A percentile compares a stretch with the other conserved stretches of the same genome.
Evolutionary conservation across 1,140 invertebrate species (phyloP).

Genomic region (Penaeus vannamei): DNA sequence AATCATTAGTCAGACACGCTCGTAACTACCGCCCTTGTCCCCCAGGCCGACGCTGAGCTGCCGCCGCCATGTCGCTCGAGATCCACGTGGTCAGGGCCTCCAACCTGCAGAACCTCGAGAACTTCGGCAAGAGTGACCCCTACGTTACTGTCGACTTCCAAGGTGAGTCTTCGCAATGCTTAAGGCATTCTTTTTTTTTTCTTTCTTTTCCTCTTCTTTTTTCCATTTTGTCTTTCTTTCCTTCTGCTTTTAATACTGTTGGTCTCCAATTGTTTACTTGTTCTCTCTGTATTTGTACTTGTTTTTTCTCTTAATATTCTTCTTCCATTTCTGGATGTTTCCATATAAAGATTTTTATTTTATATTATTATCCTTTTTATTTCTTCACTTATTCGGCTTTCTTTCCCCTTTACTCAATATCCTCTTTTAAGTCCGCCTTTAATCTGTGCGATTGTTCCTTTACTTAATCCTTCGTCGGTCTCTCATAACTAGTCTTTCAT

Average conservation of each 20-base stretch:
- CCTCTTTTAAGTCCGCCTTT: no score
- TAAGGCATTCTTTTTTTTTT: not conserved
- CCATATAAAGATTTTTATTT: not conserved
- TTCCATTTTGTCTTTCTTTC: not conserved
- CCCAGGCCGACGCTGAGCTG: not conserved
- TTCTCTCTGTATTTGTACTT: not conserved
- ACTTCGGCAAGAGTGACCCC: slow-evolving; percentile 71
- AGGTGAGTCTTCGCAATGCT: slow-evolving; percentile 68
- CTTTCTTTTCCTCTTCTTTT: not conserved
- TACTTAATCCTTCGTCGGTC: no score
- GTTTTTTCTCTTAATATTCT: not conserved
- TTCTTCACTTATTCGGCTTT: not conserved
- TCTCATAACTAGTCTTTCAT: no score
- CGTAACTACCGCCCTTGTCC: not conserved
- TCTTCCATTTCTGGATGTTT: not conserved
- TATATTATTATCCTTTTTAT: not conserved
- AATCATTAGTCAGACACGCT: not conserved
- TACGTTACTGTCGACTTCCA: slow-evolving; percentile 70
- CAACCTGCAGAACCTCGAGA: slow-evolving; percentile 72
- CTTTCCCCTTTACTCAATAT: not conserved
- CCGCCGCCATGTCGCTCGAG: slow-evolving; percentile 53
- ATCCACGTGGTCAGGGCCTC: slow-evolving; percentile 68
- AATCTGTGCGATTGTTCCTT: no score
- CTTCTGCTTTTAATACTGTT: not conserved
- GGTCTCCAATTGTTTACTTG: no score